Conservation (phyloP, 2,113 vertebrate species). For the Rhipidura dahli region DNA sequence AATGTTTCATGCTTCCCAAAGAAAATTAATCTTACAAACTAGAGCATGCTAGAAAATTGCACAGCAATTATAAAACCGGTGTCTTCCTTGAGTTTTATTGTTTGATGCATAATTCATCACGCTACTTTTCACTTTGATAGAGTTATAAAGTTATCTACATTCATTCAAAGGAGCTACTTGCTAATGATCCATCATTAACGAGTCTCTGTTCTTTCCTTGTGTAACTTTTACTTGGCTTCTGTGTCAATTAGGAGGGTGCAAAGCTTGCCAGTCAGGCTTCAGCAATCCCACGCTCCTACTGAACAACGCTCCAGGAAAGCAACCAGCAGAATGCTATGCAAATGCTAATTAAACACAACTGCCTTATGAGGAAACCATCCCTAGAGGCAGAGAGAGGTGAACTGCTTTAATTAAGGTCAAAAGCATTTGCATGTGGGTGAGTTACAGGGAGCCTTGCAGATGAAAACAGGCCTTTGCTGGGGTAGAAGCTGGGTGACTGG, state of each 20-base stretch:
- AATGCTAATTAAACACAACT: constrained; percentile 69
- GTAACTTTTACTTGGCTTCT: constrained; percentile 66
- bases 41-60: constrained; percentile 52
- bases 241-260: constrained; percentile 54
- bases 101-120: constrained; percentile 54
- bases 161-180: constrained; percentile 60
- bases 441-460: not conserved
- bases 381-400: constrained; percentile 57
- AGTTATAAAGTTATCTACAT: constrained; percentile 68
- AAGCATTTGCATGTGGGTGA: constrained; percentile 54
- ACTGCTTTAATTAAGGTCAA: constrained; percentile 66
- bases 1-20: constrained; percentile 30
- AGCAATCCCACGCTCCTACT: constrained; percentile 61
- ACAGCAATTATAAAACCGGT: constrained; percentile 48
- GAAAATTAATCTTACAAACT: constrained; percentile 57
- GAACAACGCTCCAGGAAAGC: constrained; percentile 49
- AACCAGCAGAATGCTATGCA: constrained; percentile 62
- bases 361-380: constrained; percentile 62
- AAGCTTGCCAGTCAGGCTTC: constrained; percentile 66
- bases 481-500: not conserved
- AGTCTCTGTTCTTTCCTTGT: constrained; percentile 62
- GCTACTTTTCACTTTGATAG: constrained; percentile 58
- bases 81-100: constrained; percentile 56
- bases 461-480: not conserved
- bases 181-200: constrained; percentile 66